phyloP scores from a whole-genome alignment of 2,797 vertebrate species.

The Neosilurus mollespiculum region DNA sequence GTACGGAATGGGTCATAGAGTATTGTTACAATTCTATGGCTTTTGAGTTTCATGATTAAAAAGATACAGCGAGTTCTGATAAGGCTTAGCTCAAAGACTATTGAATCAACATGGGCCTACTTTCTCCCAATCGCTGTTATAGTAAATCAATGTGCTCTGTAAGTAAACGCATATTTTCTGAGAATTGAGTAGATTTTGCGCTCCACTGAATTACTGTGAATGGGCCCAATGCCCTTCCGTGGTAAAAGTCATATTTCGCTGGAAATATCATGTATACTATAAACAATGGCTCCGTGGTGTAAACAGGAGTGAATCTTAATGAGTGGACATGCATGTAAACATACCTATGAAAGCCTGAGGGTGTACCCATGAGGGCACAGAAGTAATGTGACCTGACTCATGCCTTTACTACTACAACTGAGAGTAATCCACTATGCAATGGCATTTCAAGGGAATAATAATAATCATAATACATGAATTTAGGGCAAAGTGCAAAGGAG shows the following conservation, averaged over 20 bases:
- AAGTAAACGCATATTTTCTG: constrained; percentile 26
- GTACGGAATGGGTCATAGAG: constrained; percentile 6
- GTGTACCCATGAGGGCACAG: constrained; percentile 48
- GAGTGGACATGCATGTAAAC: constrained; percentile 59
- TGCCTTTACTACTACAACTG: constrained; percentile 43
- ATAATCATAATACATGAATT: constrained; percentile 13
- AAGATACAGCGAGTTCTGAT: not conserved
- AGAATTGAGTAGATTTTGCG: constrained; percentile 42
- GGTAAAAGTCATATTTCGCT: constrained; percentile 37
- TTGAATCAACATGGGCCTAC: constrained; percentile 21
- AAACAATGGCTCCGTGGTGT: constrained; percentile 52
- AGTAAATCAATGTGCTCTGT: constrained; percentile 10
- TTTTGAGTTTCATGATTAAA: constrained; percentile 21
- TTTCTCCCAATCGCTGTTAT: not conserved
- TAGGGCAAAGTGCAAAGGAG: constrained; percentile 29
- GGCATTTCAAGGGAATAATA: constrained; percentile 53
- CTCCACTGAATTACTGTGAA: constrained; percentile 39
- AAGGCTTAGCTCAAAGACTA: not conserved
- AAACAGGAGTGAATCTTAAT: constrained; percentile 41
- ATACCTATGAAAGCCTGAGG: constrained; percentile 46
- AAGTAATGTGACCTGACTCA: constrained; percentile 43
- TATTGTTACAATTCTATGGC: constrained; percentile 6
- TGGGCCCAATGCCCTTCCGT: constrained; percentile 23
- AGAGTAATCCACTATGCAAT: constrained; percentile 28
- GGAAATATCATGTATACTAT: constrained; percentile 52